phyloP scores from a whole-genome alignment of 2,797 vertebrate species.

The Myiotriccus ornatus region DNA sequence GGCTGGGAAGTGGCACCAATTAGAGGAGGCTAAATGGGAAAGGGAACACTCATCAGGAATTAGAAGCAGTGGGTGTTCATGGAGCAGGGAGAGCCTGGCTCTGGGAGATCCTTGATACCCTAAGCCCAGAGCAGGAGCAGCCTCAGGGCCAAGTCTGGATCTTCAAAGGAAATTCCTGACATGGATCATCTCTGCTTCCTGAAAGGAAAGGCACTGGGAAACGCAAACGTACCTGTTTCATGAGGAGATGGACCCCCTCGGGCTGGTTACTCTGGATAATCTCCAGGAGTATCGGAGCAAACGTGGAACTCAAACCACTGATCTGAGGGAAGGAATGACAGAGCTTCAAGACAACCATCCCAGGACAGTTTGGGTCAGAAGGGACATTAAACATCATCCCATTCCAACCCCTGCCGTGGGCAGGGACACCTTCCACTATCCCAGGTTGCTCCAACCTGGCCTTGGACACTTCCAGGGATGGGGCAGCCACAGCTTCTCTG shows the following conservation, averaged over 20 bases:
- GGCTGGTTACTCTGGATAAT: slow-evolving; percentile 86
- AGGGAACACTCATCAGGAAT: neutral
- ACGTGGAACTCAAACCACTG: slow-evolving; percentile 69
- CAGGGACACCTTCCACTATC: neutral
- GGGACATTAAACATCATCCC: fast-evolving
- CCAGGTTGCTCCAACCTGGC: neutral
- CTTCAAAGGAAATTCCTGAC: neutral
- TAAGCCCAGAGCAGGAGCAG: fast-evolving
- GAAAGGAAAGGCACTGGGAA: neutral
- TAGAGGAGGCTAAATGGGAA: neutral
- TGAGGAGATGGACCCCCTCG: slow-evolving; percentile 85
- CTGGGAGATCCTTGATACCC: neutral
- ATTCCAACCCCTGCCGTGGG: fast-evolving
- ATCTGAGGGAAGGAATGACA: slow-evolving; percentile 74
- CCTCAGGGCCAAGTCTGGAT: neutral
- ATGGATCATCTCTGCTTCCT: too few relatives aligned
- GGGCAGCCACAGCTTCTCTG: neutral
- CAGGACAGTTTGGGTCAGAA: neutral
- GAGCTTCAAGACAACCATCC: neutral
- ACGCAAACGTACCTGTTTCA: slow-evolving; percentile 80
- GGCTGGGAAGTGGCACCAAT: neutral
- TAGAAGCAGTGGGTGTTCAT: neutral
- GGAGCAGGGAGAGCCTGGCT: neutral
- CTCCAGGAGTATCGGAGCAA: slow-evolving; percentile 86
- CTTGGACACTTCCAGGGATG: fast-evolving